These are phyloP conservation scores for Nasonovia ribisnigri DNA, from an alignment of 2,888 invertebrate genomes.

Conservation along the genomic window DNA sequence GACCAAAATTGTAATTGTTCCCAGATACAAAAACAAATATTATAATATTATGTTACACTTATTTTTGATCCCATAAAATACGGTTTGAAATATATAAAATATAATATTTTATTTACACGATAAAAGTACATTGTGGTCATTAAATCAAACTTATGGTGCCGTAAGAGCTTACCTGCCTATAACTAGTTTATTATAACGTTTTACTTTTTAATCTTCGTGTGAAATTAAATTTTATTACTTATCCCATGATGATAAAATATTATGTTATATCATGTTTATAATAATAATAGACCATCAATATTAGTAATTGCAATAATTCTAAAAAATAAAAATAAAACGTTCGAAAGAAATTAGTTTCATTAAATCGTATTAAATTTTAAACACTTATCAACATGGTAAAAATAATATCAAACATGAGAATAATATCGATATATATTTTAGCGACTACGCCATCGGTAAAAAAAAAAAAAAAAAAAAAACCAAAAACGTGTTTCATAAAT, in stretches of 20 bases:
- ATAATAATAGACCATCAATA: slow-evolving; percentile 6
- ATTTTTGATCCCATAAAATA: neutral
- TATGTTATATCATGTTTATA: neutral
- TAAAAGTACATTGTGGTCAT: neutral
- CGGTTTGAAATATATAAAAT: neutral
- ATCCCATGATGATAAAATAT: neutral
- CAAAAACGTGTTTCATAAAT: neutral
- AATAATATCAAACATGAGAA: neutral
- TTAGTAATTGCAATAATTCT: neutral
- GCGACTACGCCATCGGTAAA: neutral
- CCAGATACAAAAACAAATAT: neutral
- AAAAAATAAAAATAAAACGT: neutral
- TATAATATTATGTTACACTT: neutral
- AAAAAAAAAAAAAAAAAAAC: neutral
- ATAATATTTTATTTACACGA: slow-evolving; percentile 3
- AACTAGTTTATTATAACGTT: slow-evolving; percentile 10
- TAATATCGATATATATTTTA: neutral
- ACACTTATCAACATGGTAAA: neutral
- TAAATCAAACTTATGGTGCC: neutral
- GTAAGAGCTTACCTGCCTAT: neutral
- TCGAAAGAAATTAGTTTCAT: neutral
- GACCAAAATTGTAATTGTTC: slow-evolving; percentile 19
- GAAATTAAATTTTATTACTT: slow-evolving; percentile 38
- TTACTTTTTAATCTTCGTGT: slow-evolving; percentile 17
- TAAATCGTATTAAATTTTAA: neutral